Base-by-base conservation (phyloP, 2,888 invertebrate species). In the Pogonocherus hispidulus region DNA sequence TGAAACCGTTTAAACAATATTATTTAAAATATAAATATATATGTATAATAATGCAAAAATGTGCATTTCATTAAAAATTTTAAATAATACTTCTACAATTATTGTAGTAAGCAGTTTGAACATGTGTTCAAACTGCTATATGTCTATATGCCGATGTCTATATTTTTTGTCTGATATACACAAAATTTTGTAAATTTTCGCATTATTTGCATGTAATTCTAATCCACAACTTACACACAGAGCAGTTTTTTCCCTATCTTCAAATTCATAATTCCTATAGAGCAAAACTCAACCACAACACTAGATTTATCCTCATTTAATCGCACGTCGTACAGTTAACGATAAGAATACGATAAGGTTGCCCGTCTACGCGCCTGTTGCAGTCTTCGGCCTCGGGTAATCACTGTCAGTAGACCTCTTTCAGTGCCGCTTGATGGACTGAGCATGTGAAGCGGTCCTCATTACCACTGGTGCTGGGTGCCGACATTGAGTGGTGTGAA, bases 291-390 rank as follows among this genome's bases (percentile, higher is more conserved):
- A 41, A 41, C 16, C 41, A 16, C 41, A 2, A 6, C 37, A 55
- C 55, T 18, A 37, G n/a, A 20, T 55, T 32, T 32, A 16, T 20
- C 4, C 35, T 32, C 35, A 8, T 27, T 8, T 11, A 16, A 18
- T 55, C 55, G 11, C 20, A 11, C 27, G 14, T 20, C 37, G 3
- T 54, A 4, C 32, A 8, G 11, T 18, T n/a, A 22, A 8, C 20
- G 20, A 9, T 46, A 46, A 47, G 3, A 18, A 22, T 9, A 47
- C 11, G 9, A 14, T 5, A 23, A 37, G 60, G 59, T 60, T 66
- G 23, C 55, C 35, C 16, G 60, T 19, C 55, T 62, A 5, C 52
- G 44, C 46, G 47, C 66, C 55, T 54, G 37, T 62, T 54, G 66
- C n/a, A 62, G 66, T 66, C 66, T 66, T 16, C 18, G 20, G 16